Evolutionary conservation across 2,113 vertebrate genomes (phyloP), one percentile per base, ranked within the genome.

Genomic region (Pogonocichla stellata): DNA sequence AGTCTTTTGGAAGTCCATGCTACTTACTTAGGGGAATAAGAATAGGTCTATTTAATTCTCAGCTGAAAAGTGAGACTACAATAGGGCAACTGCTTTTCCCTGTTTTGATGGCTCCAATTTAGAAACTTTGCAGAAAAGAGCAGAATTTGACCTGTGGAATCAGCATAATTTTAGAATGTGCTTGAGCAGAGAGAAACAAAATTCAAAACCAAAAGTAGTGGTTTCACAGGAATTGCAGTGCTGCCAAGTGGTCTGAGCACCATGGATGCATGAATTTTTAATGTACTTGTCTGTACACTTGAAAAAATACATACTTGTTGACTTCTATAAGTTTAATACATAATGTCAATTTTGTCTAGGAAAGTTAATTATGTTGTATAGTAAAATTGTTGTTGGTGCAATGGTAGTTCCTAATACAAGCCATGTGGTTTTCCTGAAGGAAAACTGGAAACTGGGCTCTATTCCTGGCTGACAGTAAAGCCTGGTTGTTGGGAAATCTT

Each of bases 231-330:
- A 57, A 43, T 19, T 81, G 3, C 29, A 67, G 34, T 11, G 4
- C 29, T 91, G 26, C 28, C 19, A 51, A 57, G 28, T 19, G 6
- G n/a, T 12, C 19, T 26, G 23, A 81, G 28, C 17, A 45, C 26
- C 14, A 29, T 1, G 6, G 12, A 34, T 57, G 14, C 0, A 2
- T 16, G 3, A 6, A n/a, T 29, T 74, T 38, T 50, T 24, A 54
- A 40, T 54, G 14, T 5, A 54, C 19, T 18, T 43, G 43, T 43
- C 5, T 33, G 2, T 33, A 34, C 14, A 33, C 4, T 48, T 47
- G 4, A 28, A 50, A 62, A 88, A 50, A 48, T 6, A 20, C 19
- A 62, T 34, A 9, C 1, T 58, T 54, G 2, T 28, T 25, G 17
- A 20, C 10, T 36, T 57, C 5, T 17, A 5, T 12, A 43, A 34